A percentile compares a stretch with the other conserved stretches of the same genome.
Evolutionary conservation across 2,888 invertebrate genomes (phyloP).

Genomic region (Mesochorus sp.): DNA sequence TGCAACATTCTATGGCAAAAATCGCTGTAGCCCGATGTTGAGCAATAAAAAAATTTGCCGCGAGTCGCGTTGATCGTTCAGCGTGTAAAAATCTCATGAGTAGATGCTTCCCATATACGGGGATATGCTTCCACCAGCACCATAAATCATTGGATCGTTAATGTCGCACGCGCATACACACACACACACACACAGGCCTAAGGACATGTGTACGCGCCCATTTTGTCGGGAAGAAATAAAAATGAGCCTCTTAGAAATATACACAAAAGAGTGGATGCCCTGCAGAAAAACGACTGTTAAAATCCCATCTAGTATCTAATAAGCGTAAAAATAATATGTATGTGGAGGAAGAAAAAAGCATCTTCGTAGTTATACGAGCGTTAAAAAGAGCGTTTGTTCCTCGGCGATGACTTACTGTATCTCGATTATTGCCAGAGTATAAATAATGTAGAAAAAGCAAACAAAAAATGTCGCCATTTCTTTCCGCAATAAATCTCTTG

Average conservation of each 20-base stretch:
- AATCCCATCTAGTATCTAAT: no score
- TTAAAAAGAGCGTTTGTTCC: no score
- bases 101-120: slow-evolving; percentile 47
- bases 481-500: no score
- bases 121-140: slow-evolving; percentile 8
- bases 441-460: no score
- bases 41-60: slow-evolving; percentile 22
- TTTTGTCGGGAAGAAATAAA: slow-evolving; percentile 6
- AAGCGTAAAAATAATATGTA: background rate
- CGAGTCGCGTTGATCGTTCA: slow-evolving; percentile 37
- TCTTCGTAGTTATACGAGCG: no score
- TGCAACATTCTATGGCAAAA: slow-evolving; percentile 5
- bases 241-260: slow-evolving; percentile 15
- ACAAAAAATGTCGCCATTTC: no score
- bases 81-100: slow-evolving; percentile 23
- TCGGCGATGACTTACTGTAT: no score
- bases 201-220: slow-evolving; percentile 40
- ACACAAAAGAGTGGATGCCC: background rate
- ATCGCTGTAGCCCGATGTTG: background rate
- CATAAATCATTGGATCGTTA: slow-evolving; percentile 60
- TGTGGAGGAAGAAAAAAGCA: background rate
- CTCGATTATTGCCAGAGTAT: no score
- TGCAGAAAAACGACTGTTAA: background rate
- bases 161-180: no score
- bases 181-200: slow-evolving; percentile 27